Conservation (phyloP, 1,140 invertebrate genomes). For the Solenopsis invicta region DNA sequence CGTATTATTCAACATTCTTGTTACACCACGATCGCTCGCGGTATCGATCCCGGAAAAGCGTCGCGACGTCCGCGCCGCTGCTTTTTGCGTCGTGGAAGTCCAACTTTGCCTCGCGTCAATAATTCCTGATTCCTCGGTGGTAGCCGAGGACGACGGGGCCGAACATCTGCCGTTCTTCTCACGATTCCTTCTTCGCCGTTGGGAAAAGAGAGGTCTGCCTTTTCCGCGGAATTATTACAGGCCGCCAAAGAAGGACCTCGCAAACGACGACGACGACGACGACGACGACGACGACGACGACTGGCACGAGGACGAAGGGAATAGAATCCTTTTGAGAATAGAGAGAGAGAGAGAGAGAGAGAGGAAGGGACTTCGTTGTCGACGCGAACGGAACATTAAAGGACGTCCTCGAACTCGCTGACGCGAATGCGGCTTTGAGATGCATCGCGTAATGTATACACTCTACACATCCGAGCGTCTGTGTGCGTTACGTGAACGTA, state of each 20-base stretch:
- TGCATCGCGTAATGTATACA: slow-evolving; percentile 49
- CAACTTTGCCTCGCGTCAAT: slow-evolving; percentile 61
- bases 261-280: background rate
- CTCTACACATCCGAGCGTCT: background rate
- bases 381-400: slow-evolving; percentile 44
- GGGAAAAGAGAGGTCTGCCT: slow-evolving; percentile 35
- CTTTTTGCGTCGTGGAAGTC: slow-evolving; percentile 20
- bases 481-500: slow-evolving; percentile 30
- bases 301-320: background rate
- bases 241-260: slow-evolving; percentile 17
- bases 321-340: slow-evolving; percentile 51
- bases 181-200: slow-evolving; percentile 40
- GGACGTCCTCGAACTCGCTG: slow-evolving; percentile 52
- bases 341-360: slow-evolving; percentile 6
- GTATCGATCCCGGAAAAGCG: slow-evolving; percentile 31
- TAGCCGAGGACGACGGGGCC: slow-evolving; percentile 30
- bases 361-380: background rate
- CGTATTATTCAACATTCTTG: background rate
- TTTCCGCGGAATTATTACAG: slow-evolving; percentile 56
- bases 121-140: slow-evolving; percentile 44
- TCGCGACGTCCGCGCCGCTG: background rate
- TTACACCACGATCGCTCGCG: background rate
- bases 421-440: slow-evolving; percentile 56
- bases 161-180: slow-evolving; percentile 63
- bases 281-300: background rate